Percentiles rank a stretch among this genome's conserved stretches.
phyloP scores from a whole-genome alignment of 2,113 vertebrate species.

The Tinamus guttatus region DNA sequence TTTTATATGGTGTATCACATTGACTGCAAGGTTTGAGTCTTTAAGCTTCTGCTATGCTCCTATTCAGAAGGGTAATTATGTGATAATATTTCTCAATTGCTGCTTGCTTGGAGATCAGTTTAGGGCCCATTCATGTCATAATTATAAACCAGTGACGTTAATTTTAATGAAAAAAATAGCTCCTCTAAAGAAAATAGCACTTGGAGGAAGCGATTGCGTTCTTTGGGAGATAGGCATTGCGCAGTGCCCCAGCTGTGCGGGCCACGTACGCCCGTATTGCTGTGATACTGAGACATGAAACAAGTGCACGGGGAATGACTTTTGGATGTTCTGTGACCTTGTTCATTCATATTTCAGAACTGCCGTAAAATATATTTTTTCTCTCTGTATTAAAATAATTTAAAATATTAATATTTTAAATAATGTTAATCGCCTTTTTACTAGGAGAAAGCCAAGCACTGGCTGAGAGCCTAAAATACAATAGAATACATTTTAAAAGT shows the following conservation, averaged over 20 bases:
- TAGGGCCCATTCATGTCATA: neutral
- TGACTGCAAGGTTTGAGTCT: neutral
- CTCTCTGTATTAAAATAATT: neutral
- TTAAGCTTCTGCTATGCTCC: neutral
- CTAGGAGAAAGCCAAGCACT: neutral
- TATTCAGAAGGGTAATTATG: neutral
- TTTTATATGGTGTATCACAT: neutral
- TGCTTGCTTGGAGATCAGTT: neutral
- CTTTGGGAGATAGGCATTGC: neutral
- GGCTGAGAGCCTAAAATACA: neutral
- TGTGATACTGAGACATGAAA: neutral
- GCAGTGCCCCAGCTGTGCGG: neutral
- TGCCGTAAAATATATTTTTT: neutral
- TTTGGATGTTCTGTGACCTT: neutral
- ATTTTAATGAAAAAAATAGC: neutral
- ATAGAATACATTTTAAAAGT: neutral
- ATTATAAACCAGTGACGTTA: neutral
- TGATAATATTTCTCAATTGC: neutral
- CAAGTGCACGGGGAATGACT: neutral
- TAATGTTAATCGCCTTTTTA: neutral
- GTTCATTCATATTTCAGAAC: neutral
- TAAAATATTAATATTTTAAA: neutral
- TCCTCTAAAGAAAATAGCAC: neutral
- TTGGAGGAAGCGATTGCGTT: neutral
- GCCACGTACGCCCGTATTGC: neutral